phyloP scores from a whole-genome alignment of 2,113 vertebrate species.

The Thamnaconus septentrionalis region DNA sequence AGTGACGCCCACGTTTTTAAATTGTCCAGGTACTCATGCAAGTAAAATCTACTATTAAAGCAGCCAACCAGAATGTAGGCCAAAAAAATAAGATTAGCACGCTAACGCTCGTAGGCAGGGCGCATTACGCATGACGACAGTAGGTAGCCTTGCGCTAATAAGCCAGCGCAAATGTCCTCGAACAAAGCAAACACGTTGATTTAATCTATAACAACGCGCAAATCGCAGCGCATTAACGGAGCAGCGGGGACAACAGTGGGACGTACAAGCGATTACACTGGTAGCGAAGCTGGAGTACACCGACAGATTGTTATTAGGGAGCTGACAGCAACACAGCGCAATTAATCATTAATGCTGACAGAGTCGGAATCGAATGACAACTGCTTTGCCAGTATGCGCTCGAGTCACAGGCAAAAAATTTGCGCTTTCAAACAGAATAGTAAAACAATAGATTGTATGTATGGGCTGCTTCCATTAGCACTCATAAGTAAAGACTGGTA shows the following conservation, averaged over 20 bases:
- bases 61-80: not conserved
- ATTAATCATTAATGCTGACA: slow-evolving; percentile 49
- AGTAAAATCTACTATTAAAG: not conserved
- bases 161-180: slow-evolving; percentile 4
- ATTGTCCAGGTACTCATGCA: not conserved
- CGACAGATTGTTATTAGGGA: slow-evolving; percentile 36
- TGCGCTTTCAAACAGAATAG: no score
- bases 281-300: slow-evolving; percentile 18
- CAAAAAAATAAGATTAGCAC: slow-evolving; percentile 2
- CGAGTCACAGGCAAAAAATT: slow-evolving; percentile 8
- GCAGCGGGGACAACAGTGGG: slow-evolving; percentile 13
- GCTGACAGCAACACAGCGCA: slow-evolving; percentile 29
- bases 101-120: not conserved
- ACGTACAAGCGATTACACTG: slow-evolving; percentile 17
- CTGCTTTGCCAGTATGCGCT: not conserved
- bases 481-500: no score
- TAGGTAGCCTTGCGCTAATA: slow-evolving; percentile 11
- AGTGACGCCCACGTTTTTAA: not conserved
- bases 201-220: slow-evolving; percentile 12
- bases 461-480: no score
- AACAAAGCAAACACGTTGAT: slow-evolving; percentile 8
- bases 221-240: slow-evolving; percentile 33
- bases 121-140: not conserved
- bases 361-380: slow-evolving; percentile 34
- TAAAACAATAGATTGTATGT: no score